phyloP scores from a whole-genome alignment of 1,140 invertebrate species.

The Trachymyrmex septentrionalis region DNA sequence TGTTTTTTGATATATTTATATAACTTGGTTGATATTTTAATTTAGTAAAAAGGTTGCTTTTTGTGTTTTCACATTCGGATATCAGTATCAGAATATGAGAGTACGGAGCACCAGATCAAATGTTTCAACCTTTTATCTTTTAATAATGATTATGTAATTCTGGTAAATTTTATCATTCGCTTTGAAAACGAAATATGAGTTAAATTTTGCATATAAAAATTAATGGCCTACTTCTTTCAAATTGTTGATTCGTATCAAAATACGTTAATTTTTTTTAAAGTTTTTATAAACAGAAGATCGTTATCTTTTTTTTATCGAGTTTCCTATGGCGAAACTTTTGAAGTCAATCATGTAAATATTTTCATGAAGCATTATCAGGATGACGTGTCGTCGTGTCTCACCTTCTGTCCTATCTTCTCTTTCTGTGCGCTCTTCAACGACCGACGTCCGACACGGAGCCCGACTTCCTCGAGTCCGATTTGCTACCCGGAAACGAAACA shows the following conservation, averaged over 20 bases:
- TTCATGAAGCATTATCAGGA: conserved; percentile 49
- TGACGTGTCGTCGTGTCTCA: conserved; percentile 64
- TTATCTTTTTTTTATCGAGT: not conserved
- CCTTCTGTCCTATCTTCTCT: conserved; percentile 71
- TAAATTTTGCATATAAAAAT: conserved; percentile 16
- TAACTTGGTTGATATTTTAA: not conserved
- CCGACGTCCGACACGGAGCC: conserved; percentile 73
- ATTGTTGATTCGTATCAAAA: not conserved
- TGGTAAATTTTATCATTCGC: not conserved
- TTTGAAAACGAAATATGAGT: not conserved
- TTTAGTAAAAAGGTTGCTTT: conserved; percentile 17
- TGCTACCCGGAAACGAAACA: conserved; percentile 48
- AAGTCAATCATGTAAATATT: conserved; percentile 1
- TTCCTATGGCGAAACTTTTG: not conserved
- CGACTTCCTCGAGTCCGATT: conserved; percentile 78
- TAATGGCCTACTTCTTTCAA: not conserved
- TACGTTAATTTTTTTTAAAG: not conserved
- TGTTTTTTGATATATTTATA: not conserved
- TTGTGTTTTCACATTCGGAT: not conserved
- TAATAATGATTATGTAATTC: not conserved
- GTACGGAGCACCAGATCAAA: not conserved
- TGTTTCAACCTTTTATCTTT: conserved; percentile 6
- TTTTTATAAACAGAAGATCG: not conserved
- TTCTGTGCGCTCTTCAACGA: conserved; percentile 76
- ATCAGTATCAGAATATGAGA: not conserved